These are phyloP conservation scores for Arrhopalites spinosus DNA, from an alignment of 2,888 invertebrate genomes.

Conservation along the genomic window DNA sequence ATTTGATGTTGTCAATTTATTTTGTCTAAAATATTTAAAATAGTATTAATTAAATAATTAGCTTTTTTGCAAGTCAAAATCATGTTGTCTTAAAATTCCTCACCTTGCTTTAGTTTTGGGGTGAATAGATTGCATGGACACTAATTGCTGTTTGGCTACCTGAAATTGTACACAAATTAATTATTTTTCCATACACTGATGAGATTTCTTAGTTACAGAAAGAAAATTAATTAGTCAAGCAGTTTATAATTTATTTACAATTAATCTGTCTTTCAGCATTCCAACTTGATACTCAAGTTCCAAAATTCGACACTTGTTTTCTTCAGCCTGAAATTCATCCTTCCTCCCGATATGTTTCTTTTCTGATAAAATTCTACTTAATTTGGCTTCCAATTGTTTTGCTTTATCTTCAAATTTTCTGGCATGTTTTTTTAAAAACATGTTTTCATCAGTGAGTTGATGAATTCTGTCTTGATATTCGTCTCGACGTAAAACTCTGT, in stretches of 20 bases:
- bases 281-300: slow-evolving; percentile 50
- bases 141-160: slow-evolving; percentile 50
- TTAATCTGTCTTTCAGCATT: slow-evolving; percentile 45
- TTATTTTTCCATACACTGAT: neutral
- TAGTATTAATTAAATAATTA: too few species aligned
- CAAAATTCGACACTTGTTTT: slow-evolving; percentile 46
- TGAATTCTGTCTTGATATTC: slow-evolving; percentile 36
- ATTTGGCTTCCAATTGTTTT: slow-evolving; percentile 51
- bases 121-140: slow-evolving; percentile 44
- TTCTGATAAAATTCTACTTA: slow-evolving; percentile 39
- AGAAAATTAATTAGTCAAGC: neutral
- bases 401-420: slow-evolving; percentile 50
- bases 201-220: neutral
- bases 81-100: too few species aligned
- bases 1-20: slow-evolving; percentile 6
- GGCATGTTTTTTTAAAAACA: slow-evolving; percentile 43
- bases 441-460: slow-evolving; percentile 46
- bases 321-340: slow-evolving; percentile 46
- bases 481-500: slow-evolving; percentile 22
- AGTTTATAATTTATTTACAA: neutral
- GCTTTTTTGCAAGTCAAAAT: too few species aligned
- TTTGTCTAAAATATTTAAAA: slow-evolving; percentile 5
- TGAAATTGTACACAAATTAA: slow-evolving; percentile 2
- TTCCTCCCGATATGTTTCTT: slow-evolving; percentile 41
- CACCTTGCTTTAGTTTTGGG: slow-evolving; percentile 34